Percentiles rank a stretch among this genome's conserved stretches.
phyloP scores from a whole-genome alignment of 1,140 invertebrate species.

The Samia ricini region DNA sequence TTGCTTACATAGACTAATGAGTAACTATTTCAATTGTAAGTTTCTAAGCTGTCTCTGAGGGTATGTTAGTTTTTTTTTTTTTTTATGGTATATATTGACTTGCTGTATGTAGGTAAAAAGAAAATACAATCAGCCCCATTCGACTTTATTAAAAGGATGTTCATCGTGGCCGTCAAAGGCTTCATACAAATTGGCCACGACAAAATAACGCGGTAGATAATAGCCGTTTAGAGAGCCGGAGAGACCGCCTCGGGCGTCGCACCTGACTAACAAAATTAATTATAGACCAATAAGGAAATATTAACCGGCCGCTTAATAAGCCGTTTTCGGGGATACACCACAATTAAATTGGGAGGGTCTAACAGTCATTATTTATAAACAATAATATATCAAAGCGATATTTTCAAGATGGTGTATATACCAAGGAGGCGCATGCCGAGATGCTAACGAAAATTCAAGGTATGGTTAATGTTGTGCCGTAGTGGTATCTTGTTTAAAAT shows the following conservation, averaged over 20 bases:
- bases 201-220: conserved; percentile 73
- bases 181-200: conserved; percentile 74
- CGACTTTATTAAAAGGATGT: conserved; percentile 69
- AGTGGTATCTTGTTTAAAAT: not conserved
- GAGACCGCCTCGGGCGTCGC: conserved; percentile 61
- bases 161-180: conserved; percentile 66
- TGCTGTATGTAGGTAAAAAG: too few species aligned
- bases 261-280: conserved; percentile 76
- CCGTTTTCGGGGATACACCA: conserved; percentile 70
- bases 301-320: conserved; percentile 76
- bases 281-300: conserved; percentile 76
- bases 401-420: conserved; percentile 71
- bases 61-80: too few species aligned
- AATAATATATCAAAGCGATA: conserved; percentile 77
- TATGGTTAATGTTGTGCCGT: not conserved
- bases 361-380: conserved; percentile 74
- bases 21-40: too few species aligned
- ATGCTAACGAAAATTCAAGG: not conserved
- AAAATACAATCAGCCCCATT: conserved; percentile 23
- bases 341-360: conserved; percentile 76
- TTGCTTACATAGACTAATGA: too few species aligned
- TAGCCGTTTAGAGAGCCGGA: conserved; percentile 59
- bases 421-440: conserved; percentile 47
- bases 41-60: too few species aligned
- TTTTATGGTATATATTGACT: not conserved